Evolutionary conservation across 2,113 vertebrate genomes (phyloP), one percentile per base, ranked within the genome.

Genomic region (Protomyctophum bolini): DNA sequence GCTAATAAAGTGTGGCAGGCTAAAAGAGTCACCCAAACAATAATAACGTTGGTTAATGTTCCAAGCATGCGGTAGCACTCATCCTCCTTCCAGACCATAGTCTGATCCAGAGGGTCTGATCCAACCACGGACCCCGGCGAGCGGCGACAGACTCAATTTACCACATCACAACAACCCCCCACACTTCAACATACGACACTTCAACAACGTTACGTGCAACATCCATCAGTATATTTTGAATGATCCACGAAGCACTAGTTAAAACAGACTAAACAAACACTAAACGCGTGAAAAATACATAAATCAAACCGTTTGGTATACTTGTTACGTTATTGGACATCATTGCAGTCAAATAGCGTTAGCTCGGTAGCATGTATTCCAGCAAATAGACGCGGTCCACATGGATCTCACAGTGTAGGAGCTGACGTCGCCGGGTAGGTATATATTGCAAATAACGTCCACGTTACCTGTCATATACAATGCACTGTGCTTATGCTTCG

Each of bases 371-470:
- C 69, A 33, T 57, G 8, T 2, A 10, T 0, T 75, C 84, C 90
- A 90, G 87, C 59, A 87, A 81, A 68, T 90, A 91, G 88, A 87
- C 88, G 68, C 21, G 74, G 3, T 41, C 33, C 33, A 41, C 33
- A 3, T 3, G 33, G 33, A 41, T 41, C 33, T 6, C 5, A 41
- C 84, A 87, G 69, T 28, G 2, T 66, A 70, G 76, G 73, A 80
- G 83, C 77, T 83, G 80, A 87, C 82, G 85, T 87, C 73, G 83
- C 84, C 70, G 75, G 33, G 83, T 88, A 75, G 84, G 33, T 41
- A 89, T 81, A 85, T 76, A 74, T 81, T 15, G 48, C 63, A 78
- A 71, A 77, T 72, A 41, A 11, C 4, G 14, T 68, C 15, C 58
- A 83, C 58, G n/a, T 88, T 85, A 84, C 81, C 75, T 60, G 59